Evolutionary conservation across 2,888 invertebrate genomes (phyloP).

Genomic region (Meloe dianella): DNA sequence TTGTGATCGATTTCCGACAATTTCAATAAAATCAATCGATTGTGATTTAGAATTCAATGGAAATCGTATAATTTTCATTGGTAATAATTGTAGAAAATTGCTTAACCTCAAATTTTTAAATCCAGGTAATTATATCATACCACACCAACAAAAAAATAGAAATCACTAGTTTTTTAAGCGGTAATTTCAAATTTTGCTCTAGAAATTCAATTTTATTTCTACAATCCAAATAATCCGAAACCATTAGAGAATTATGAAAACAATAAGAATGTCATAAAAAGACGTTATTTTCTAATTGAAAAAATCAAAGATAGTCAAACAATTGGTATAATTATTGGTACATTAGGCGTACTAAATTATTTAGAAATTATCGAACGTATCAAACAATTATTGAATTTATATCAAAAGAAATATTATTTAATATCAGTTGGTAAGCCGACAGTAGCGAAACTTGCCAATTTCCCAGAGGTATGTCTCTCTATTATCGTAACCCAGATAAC

Average conservation of each 20-base stretch:
- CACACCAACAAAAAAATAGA: not conserved
- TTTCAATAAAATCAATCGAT: constrained; percentile 10
- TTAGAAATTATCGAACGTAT: constrained; percentile 76
- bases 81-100: constrained; percentile 20
- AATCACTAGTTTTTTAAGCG: constrained; percentile 26
- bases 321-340: constrained; percentile 90
- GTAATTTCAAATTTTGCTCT: constrained; percentile 45
- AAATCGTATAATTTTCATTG: constrained; percentile 22
- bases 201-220: constrained; percentile 66
- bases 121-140: constrained; percentile 23
- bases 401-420: constrained; percentile 87
- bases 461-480: constrained; percentile 78
- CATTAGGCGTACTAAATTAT: constrained; percentile 83
- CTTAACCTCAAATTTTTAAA: constrained; percentile 27
- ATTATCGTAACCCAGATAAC: no score
- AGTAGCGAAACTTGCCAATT: constrained; percentile 93
- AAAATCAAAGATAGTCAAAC: constrained; percentile 88
- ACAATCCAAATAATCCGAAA: constrained; percentile 59
- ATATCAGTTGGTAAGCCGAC: constrained; percentile 95
- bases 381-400: constrained; percentile 72
- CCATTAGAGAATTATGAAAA: constrained; percentile 50
- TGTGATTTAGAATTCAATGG: constrained; percentile 13
- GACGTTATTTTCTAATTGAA: constrained; percentile 84
- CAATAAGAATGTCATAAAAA: constrained; percentile 72
- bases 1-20: not conserved